Evolutionary conservation across 2,113 vertebrate genomes (phyloP), one percentile per base, ranked within the genome.

Genomic region (Oncorhynchus clarkii): DNA sequence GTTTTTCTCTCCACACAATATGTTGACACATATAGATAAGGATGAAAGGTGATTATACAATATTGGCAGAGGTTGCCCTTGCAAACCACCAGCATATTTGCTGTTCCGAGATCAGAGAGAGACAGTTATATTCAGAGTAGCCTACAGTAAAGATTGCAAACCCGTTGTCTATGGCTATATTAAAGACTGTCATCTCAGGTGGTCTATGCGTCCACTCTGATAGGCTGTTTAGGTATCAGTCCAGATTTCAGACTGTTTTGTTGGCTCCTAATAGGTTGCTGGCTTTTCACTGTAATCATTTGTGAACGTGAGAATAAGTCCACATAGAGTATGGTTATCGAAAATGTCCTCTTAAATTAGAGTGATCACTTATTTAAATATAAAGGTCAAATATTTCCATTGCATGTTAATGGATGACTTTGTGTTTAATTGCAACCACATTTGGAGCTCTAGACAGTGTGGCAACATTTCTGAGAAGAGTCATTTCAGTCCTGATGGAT

Each of bases 401-500:
- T 69, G 29, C 73, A 4, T 66, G 80, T 67, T 26, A 26, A 81
- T 78, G 70, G 76, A 67, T 60, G 51, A 64, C 75, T 59, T 39
- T 73, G 0, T 74, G 60, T 82, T 85, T 82, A 76, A 84, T 83
- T 79, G 74, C 80, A 45, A 73, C 84, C 87, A 85, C 82, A 85
- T 88, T 83, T 82, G 89, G 87, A 72, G 73, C 18, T 81, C 78
- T 80, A 83, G 78, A 48, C 65, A 18, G 34, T 14, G 83, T 45
- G 83, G 31, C 80, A 72, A 3, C 87, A 86, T 88, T 11, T 80
- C 82, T 80, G 78, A 81, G 76, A 66, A 86, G 86, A 90, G 83
- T 90, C 86, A 90, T 79, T 27, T 74, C 76, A 45, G 39, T 45
- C 4, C 5, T 14, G 54, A 20, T 57, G 54, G 54, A 20, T 45